Conservation (phyloP, 53 echinoderm and acorn worm species). For the Crossaster papposus region DNA sequence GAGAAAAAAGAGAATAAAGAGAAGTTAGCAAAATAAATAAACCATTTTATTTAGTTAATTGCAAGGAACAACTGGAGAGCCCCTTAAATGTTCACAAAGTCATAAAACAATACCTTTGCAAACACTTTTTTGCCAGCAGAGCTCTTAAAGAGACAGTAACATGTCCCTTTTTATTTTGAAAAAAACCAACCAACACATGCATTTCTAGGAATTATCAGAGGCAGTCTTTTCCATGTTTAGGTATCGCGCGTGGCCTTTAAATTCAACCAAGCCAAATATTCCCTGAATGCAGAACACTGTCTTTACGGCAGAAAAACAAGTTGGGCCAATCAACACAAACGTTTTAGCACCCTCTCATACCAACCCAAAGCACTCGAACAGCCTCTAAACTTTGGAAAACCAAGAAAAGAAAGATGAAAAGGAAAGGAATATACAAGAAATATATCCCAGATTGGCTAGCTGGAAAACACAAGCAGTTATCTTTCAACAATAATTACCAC, state of each 20-base stretch:
- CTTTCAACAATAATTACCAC: slow-evolving; percentile 62
- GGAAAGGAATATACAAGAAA: background rate
- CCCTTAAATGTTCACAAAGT: too few relatives aligned
- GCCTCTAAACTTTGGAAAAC: slow-evolving; percentile 1
- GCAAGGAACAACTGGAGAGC: too few relatives aligned
- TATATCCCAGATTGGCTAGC: background rate
- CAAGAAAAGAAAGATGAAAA: background rate
- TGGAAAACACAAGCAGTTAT: slow-evolving; percentile 35
- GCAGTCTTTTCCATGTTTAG: too few relatives aligned
- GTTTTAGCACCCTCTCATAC: background rate
- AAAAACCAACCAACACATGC: too few relatives aligned
- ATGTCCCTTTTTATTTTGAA: too few relatives aligned
- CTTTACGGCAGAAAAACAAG: background rate
- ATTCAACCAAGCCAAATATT: background rate
- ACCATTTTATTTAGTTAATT: background rate
- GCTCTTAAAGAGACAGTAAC: too few relatives aligned
- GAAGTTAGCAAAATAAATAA: background rate
- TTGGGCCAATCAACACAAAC: background rate
- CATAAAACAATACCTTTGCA: too few relatives aligned
- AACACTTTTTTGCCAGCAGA: too few relatives aligned
- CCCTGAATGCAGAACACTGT: background rate
- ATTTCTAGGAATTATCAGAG: too few relatives aligned
- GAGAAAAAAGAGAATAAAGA: slow-evolving; percentile 31
- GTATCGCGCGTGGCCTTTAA: too few relatives aligned
- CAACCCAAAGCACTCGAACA: background rate